These are phyloP conservation scores for Mugil cephalus DNA, from an alignment of 2,113 vertebrate genomes.

Conservation along the genomic window DNA sequence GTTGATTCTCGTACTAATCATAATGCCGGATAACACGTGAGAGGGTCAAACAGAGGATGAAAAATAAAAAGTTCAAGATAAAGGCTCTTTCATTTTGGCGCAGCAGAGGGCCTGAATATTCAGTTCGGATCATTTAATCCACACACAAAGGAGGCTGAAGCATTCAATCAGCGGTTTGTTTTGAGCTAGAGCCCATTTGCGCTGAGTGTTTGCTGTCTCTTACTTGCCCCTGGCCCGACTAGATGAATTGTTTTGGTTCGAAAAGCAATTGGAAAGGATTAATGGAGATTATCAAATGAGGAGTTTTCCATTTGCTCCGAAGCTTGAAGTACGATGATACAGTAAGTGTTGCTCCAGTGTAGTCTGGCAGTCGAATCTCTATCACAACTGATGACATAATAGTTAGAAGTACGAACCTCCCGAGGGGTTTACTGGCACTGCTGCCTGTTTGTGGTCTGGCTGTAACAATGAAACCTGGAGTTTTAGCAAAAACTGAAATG, in stretches of 20 bases:
- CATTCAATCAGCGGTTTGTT: constrained; percentile 41
- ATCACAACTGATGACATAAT: constrained; percentile 20
- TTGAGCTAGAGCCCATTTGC: constrained; percentile 31
- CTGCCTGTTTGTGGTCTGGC: not conserved
- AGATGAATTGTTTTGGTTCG: constrained; percentile 23
- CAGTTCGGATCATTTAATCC: too few species aligned
- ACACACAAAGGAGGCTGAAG: not conserved
- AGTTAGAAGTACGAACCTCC: constrained; percentile 2
- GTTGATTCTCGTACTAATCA: too few species aligned
- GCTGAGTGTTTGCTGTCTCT: not conserved
- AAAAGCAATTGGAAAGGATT: constrained; percentile 20
- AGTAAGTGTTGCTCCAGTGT: not conserved
- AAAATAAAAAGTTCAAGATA: not conserved
- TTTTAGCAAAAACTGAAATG: constrained; percentile 2
- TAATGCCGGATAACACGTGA: too few species aligned
- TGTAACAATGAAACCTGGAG: not conserved
- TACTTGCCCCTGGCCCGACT: not conserved
- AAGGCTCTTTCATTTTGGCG: too few species aligned
- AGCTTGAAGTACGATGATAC: constrained; percentile 19
- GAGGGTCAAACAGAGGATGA: too few species aligned
- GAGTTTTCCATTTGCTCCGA: constrained; percentile 36
- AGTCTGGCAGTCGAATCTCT: not conserved
- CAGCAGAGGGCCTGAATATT: too few species aligned
- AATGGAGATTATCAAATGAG: constrained; percentile 7
- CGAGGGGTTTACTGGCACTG: constrained; percentile 1